phyloP scores from a whole-genome alignment of 2,797 vertebrate genomes.

The Neomorphus geoffroyi region DNA sequence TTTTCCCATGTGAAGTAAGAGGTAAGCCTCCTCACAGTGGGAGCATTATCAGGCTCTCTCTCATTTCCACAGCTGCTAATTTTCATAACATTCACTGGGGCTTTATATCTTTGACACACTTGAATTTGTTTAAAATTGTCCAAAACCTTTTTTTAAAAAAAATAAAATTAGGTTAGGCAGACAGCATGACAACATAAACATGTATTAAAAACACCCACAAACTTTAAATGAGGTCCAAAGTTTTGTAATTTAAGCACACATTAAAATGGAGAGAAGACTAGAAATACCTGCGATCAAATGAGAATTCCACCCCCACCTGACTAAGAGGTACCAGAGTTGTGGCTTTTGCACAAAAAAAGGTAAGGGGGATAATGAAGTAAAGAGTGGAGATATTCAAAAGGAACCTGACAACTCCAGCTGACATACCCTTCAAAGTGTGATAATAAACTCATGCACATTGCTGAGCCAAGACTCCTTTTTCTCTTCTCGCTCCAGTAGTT shows the following conservation, averaged over 20 bases:
- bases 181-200: not conserved
- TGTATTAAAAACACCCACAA: accelerated
- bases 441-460: not conserved
- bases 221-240: not conserved
- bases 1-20: constrained; percentile 45
- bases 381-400: not conserved
- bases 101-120: not conserved
- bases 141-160: not conserved
- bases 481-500: not conserved
- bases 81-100: not conserved
- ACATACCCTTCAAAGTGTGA: not conserved
- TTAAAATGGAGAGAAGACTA: not conserved
- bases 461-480: not conserved
- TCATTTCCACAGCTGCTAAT: not conserved
- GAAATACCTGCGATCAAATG: not conserved
- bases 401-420: not conserved
- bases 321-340: not conserved
- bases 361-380: not conserved
- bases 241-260: not conserved
- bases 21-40: not conserved
- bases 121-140: not conserved
- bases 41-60: not conserved
- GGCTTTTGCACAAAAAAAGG: not conserved
- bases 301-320: not conserved
- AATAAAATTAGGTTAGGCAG: not conserved